Evolutionary conservation across 2,888 invertebrate species (phyloP).

Genomic region (Hemistola chrysoprasaria): DNA sequence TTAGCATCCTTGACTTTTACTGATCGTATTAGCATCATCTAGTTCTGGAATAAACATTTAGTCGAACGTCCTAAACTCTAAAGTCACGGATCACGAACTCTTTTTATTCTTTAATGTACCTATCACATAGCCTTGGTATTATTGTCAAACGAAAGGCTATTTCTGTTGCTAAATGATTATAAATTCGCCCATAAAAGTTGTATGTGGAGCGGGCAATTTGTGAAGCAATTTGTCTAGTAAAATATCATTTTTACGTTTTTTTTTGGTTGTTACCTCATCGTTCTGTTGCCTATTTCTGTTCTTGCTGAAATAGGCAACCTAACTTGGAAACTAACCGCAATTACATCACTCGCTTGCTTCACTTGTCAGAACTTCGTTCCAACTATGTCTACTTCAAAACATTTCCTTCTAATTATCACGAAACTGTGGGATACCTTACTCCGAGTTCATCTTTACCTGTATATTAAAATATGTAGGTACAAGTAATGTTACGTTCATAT

Average conservation of each 20-base stretch:
- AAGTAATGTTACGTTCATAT: no score
- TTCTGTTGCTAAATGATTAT: slow-evolving; percentile 36
- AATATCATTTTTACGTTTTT: slow-evolving; percentile 33
- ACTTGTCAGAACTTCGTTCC: slow-evolving; percentile 12
- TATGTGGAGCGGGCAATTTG: slow-evolving; percentile 30
- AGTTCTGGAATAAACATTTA: slow-evolving; percentile 46
- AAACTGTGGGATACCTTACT: slow-evolving; percentile 3
- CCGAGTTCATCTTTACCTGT: slow-evolving; percentile 1
- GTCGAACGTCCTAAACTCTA: slow-evolving; percentile 50
- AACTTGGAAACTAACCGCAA: slow-evolving; percentile 28
- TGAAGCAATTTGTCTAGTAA: slow-evolving; percentile 33
- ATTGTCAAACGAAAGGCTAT: slow-evolving; percentile 30
- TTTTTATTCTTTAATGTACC: slow-evolving; percentile 42
- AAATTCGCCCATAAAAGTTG: slow-evolving; percentile 33
- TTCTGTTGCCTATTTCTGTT: slow-evolving; percentile 28
- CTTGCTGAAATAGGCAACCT: slow-evolving; percentile 23
- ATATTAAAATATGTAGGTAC: background rate
- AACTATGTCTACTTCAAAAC: background rate
- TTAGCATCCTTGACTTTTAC: slow-evolving; percentile 52
- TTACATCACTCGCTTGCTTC: slow-evolving; percentile 26
- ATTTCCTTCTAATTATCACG: background rate
- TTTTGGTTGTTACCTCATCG: slow-evolving; percentile 29
- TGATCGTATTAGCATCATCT: slow-evolving; percentile 57
- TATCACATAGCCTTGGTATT: slow-evolving; percentile 49
- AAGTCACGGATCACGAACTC: slow-evolving; percentile 59